Conservation (phyloP, 2,797 vertebrate genomes). For the Hippocampus kuda region DNA sequence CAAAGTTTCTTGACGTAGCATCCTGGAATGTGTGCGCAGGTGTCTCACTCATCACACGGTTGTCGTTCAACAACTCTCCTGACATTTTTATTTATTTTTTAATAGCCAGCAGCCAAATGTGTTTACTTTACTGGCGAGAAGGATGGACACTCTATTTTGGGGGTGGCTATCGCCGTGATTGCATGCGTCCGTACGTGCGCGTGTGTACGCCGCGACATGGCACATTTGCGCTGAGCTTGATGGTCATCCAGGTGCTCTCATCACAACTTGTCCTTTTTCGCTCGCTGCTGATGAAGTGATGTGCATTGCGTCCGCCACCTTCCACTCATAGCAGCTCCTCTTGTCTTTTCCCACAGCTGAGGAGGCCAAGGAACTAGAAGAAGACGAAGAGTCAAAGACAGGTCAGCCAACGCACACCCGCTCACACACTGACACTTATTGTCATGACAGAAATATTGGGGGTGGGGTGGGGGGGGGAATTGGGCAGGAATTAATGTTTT, state of each 20-base stretch:
- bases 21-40: not conserved
- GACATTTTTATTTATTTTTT: constrained; percentile 27
- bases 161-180: constrained; percentile 25
- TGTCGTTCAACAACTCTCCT: constrained; percentile 34
- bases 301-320: constrained; percentile 36
- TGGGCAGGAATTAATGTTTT: not conserved
- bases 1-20: not conserved
- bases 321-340: constrained; percentile 44
- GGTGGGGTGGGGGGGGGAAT: too few relatives aligned
- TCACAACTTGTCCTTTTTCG: constrained; percentile 49
- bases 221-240: constrained; percentile 11
- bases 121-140: constrained; percentile 61
- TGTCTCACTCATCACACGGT: not conserved
- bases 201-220: constrained; percentile 2
- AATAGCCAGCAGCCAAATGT: constrained; percentile 58
- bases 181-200: constrained; percentile 1
- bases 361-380: constrained; percentile 79
- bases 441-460: not conserved
- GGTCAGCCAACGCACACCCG: constrained; percentile 65
- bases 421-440: not conserved
- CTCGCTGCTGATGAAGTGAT: constrained; percentile 50
- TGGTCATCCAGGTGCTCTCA: constrained; percentile 39
- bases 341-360: constrained; percentile 64
- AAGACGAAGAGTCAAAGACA: constrained; percentile 76
- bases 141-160: constrained; percentile 48